Base-by-base conservation (phyloP, 1,140 invertebrate species). In the Lasioglossum baleicum region DNA sequence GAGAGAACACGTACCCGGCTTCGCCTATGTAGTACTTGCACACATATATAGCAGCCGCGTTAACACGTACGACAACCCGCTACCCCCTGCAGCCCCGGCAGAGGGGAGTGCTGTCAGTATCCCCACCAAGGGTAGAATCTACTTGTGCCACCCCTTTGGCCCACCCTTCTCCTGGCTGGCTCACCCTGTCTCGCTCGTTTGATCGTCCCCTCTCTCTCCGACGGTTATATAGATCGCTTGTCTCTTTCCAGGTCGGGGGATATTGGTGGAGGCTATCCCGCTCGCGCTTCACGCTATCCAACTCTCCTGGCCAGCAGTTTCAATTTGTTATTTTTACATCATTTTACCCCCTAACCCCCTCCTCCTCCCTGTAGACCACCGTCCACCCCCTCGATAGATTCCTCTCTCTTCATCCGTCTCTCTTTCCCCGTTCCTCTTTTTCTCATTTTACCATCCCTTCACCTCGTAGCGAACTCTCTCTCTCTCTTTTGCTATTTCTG, bases 251-350 rank as follows among this genome's bases (percentile, higher is more conserved):
- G n/a, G 40, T 58, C 48, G 42, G 8, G 10, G 20, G 44, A 56
- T 56, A 82, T 63, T 60, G 40, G 42, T n/a, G 44, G 26, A 4
- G 17, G 10, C 40, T 10, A 20, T 80, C 76, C 67, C 73, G 35
- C 42, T 79, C 35, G 3, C 31, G 35, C 48, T n/a, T 44, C 56
- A n/a, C 69, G 80, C 51, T 75, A 58, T 65, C 83, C 80, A 61
- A 83, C 78, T 80, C 79, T 78, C 80, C 76, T 79, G 83, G 84
- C 85, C 88, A 85, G 87, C 88, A 88, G 88, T 91, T 90, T 91
- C 89, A 91, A 91, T 91, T 91, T 91, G 88, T 91, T 92, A 90
- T 90, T 91, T 92, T 91, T 90, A 90, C 90, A 91, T 91, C 89
- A 90, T 91, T 91, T 90, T 87, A 71, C 86, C 84, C 80, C 82